Conservation (phyloP, 1,140 invertebrate species). For the Agrilus planipennis region DNA sequence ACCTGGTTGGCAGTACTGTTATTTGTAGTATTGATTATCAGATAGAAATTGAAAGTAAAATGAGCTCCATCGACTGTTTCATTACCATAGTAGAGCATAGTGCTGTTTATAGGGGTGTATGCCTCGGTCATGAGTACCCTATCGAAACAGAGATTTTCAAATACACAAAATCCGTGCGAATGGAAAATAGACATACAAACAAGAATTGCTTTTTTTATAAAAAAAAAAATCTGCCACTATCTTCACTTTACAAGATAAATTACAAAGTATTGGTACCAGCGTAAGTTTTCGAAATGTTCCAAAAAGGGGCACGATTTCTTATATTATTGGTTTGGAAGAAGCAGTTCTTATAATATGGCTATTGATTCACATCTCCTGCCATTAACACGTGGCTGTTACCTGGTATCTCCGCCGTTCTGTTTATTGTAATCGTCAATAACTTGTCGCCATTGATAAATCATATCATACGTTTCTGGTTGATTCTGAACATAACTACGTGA, state of each 20-base stretch:
- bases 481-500: constrained; percentile 41
- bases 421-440: constrained; percentile 42
- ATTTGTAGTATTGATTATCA: constrained; percentile 41
- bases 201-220: too few relatives aligned
- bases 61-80: constrained; percentile 38
- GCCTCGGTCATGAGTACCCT: constrained; percentile 65
- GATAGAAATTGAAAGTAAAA: constrained; percentile 59
- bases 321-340: too few relatives aligned
- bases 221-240: too few relatives aligned
- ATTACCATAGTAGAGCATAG: constrained; percentile 45
- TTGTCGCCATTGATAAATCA: constrained; percentile 47
- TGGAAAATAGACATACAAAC: not conserved
- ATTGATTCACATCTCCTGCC: not conserved
- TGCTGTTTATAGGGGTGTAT: constrained; percentile 45
- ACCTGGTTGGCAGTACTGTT: constrained; percentile 43
- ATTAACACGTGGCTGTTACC: constrained; percentile 10
- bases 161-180: not conserved
- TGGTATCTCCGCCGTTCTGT: constrained; percentile 37
- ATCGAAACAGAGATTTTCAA: too few relatives aligned
- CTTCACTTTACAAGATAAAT: too few relatives aligned
- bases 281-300: too few relatives aligned
- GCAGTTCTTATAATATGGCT: too few relatives aligned
- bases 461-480: constrained; percentile 44
- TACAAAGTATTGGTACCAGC: too few relatives aligned
- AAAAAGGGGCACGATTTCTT: too few relatives aligned